Base-by-base conservation (phyloP, 2,797 vertebrate genomes). In the Dicrostonyx torquatus region DNA sequence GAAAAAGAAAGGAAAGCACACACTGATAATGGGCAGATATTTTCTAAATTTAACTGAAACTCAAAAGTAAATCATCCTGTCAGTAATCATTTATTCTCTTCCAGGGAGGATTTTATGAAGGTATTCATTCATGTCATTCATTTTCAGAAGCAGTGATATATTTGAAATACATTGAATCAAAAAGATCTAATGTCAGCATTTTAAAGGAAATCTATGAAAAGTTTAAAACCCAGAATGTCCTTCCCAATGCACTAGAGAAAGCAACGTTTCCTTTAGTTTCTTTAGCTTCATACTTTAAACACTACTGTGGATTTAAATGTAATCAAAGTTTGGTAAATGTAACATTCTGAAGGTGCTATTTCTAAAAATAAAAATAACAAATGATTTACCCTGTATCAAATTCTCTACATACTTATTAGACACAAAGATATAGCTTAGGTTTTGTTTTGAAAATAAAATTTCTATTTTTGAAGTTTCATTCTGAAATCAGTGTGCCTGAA, bases 21-120 rank as follows among this genome's bases (percentile, higher is more conserved):
- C 94, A 95, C 13, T 89, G 94, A 97, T 92, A 97, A 97, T 26
- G 92, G 92, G 92, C 95, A 97, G 89, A 97, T 97, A 97, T 97
- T 97, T 97, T 97, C 85, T 94, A 95, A 83, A 50, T 95, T 93
- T 95, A 94, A 93, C 87, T 93, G 95, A 96, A 96, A 95, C 79
- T 89, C 90, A 89, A 95, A 96, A 93, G 60, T 88, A 91, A 94
- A 95, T 92, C 40, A 89, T 73, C 80, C 53, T 90, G 73, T 58
- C 22, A 89, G 10, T 68, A 96, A 95, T 89, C 60, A 91, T 43
- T 3, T 60, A 75, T 93, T 96, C 90, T 95, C 31, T 85, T 87
- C 70, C 76, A 91, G 91, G 73, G 48, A 93, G 53, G 80, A 94
- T 76, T 82, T 94, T 84, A 94, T 1, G 10, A 62, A 85, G 60